Conservation (phyloP, 2,888 invertebrate species). For the Volucella inflata region DNA sequence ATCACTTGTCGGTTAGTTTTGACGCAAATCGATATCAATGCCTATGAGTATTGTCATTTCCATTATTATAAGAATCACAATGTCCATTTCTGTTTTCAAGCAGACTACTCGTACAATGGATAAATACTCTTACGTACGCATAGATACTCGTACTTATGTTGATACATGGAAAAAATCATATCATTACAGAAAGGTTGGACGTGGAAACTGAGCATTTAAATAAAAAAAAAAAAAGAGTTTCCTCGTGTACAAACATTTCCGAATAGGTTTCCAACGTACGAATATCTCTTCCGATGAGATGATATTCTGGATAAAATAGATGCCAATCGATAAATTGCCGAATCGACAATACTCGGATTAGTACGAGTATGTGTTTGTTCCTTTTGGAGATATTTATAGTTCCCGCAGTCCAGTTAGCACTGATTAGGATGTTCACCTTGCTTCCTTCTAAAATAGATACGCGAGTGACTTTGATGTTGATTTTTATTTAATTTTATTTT, state of each 20-base stretch:
- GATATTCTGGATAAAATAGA: background rate
- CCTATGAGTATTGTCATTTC: background rate
- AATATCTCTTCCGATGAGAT: background rate
- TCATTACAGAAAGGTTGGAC: background rate
- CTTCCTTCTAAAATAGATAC: constrained; percentile 24
- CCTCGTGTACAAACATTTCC: constrained; percentile 29
- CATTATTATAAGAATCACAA: constrained; percentile 19
- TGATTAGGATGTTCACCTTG: constrained; percentile 27
- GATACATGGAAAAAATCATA: background rate
- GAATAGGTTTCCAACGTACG: background rate
- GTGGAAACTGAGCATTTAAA: constrained; percentile 35
- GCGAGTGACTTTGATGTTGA: constrained; percentile 14
- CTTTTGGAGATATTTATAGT: constrained; percentile 7
- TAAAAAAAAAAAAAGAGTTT: constrained; percentile 26
- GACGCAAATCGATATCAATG: constrained; percentile 68
- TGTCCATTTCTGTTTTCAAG: constrained; percentile 24
- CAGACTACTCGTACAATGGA: background rate
- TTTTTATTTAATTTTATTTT: constrained; percentile 3
- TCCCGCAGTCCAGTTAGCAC: constrained; percentile 41
- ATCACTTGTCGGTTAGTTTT: constrained; percentile 44
- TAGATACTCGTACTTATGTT: background rate
- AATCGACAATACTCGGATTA: constrained; percentile 5
- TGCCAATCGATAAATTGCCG: background rate
- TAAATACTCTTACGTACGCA: background rate
- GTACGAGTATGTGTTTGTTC: constrained; percentile 1